phyloP scores from a whole-genome alignment of 2,113 vertebrate species.

The Colaptes auratus region DNA sequence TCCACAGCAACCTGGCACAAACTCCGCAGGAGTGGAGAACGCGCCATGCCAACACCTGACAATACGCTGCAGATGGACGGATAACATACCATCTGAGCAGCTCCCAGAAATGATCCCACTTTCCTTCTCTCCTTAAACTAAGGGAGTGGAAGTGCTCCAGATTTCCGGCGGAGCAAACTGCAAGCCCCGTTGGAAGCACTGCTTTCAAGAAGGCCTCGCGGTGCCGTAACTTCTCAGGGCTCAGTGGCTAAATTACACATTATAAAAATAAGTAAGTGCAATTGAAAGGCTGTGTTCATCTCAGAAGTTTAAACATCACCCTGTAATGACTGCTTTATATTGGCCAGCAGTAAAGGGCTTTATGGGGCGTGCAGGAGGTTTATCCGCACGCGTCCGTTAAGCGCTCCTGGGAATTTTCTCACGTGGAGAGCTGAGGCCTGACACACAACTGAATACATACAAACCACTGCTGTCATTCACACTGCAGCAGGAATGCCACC shows the following conservation, averaged over 20 bases:
- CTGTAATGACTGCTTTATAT: conserved; percentile 64
- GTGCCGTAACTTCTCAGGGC: conserved; percentile 50
- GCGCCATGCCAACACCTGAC: not conserved
- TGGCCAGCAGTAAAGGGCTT: conserved; percentile 63
- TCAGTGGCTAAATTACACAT: conserved; percentile 74
- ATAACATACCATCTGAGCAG: not conserved
- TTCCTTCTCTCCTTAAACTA: not conserved
- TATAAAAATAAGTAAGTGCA: conserved; percentile 73
- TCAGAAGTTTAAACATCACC: conserved; percentile 62
- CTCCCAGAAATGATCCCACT: not conserved
- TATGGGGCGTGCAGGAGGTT: conserved; percentile 62
- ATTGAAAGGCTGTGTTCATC: conserved; percentile 64
- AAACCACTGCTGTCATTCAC: conserved; percentile 49
- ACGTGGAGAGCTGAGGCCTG: conserved; percentile 34
- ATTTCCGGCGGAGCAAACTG: not conserved
- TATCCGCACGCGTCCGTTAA: conserved; percentile 66
- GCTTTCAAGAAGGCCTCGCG: not conserved
- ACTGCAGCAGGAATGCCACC: conserved; percentile 59
- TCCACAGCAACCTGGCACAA: not conserved
- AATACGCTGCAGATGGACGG: not conserved
- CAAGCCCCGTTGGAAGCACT: not conserved
- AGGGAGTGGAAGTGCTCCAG: not conserved
- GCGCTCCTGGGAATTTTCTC: conserved; percentile 72
- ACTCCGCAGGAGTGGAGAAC: not conserved
- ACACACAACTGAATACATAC: conserved; percentile 41